Evolutionary conservation across 1,140 invertebrate species (phyloP), one percentile per base, ranked within the genome.

Genomic region (Drosophila ambigua): DNA sequence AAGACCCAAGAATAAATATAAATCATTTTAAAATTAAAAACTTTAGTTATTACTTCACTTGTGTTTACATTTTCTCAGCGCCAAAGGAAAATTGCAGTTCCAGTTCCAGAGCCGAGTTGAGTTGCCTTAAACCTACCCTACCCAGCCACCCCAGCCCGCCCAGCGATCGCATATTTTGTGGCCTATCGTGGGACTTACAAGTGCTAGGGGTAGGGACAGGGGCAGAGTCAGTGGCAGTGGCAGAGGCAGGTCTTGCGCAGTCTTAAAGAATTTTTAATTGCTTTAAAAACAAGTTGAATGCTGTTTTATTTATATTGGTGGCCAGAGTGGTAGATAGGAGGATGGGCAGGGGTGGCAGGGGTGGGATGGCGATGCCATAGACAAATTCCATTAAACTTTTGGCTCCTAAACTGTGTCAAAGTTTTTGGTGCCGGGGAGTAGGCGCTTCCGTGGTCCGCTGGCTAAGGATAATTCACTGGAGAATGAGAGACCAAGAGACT

Each of bases 361-460:
- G 20, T 20, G 49, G 41, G 39, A n/a, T 45, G 77, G 66, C 80
- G 63, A 68, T 66, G 74, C 75, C 79, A 88, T 83, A 87, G 83
- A 87, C 83, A 87, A 87, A 87, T 87, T 87, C 83, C 83, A 87
- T 87, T 87, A 87, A 87, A 87, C 83, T 87, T 87, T 87, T 87
- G 79, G 82, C 72, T 88, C 77, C 75, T 87, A 88, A 87, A 87
- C 83, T 87, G 83, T 87, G 83, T 88, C 83, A 87, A 87, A 87
- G 78, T 88, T 88, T 77, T 59, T 55, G 59, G 26, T 53, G 45
- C 50, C 51, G 61, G 51, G 53, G 59, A 55, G 69, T 45, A 51
- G 77, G 43, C 3, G 35, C 77, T 87, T 78, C 66, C 83, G 43
- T 87, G 82, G 79, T 88, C 78, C 83, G 74, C 78, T 87, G 78